Conservation (phyloP, 2,888 invertebrate genomes). For the Sicus ferrugineus region DNA sequence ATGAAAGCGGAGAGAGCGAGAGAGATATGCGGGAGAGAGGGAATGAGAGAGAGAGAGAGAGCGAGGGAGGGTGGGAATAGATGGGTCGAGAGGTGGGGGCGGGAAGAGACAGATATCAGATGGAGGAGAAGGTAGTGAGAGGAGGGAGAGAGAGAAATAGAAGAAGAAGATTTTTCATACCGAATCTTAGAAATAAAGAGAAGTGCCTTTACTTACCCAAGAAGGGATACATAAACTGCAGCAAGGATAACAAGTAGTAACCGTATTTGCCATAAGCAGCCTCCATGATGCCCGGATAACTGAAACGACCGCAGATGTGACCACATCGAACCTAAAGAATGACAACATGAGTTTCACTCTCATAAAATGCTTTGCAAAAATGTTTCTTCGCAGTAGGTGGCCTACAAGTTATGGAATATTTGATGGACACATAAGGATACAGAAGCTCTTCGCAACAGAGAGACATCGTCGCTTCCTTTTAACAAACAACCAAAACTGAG, state of each 20-base stretch:
- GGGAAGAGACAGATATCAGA: not conserved
- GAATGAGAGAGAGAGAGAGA: not conserved
- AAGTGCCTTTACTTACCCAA: slow-evolving; percentile 78
- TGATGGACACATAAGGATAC: no score
- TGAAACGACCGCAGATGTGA: slow-evolving; percentile 78
- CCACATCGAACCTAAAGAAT: slow-evolving; percentile 68
- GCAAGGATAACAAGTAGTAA: slow-evolving; percentile 75
- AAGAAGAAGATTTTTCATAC: not conserved
- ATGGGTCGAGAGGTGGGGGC: no score
- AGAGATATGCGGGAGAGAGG: no score
- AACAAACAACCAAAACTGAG: no score
- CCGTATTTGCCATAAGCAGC: slow-evolving; percentile 82
- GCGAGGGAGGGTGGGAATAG: not conserved
- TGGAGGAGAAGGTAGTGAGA: not conserved
- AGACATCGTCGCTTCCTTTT: no score
- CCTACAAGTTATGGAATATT: no score
- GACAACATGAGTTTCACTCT: no score
- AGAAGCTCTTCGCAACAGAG: no score
- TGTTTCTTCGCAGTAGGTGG: no score
- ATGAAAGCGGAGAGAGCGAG: slow-evolving; percentile 11
- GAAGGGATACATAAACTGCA: slow-evolving; percentile 85
- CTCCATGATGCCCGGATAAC: slow-evolving; percentile 79
- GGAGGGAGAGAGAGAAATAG: not conserved
- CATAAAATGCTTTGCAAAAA: no score
- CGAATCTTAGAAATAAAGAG: not conserved